phyloP scores from a whole-genome alignment of 2,888 invertebrate species.

The Spisula subtruncata region DNA sequence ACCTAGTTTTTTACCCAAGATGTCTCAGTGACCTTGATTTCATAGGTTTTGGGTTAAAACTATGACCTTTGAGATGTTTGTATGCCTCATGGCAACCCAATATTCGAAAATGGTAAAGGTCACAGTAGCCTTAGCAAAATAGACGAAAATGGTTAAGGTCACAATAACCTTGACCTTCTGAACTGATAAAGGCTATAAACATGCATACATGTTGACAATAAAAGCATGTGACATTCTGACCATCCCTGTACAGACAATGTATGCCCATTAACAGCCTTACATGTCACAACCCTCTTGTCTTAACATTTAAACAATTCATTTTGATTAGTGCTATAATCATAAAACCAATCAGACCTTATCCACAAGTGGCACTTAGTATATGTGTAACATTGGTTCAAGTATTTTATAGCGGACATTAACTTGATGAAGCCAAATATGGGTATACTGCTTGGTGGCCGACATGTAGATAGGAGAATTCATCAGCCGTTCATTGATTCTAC shows the following conservation, averaged over 20 bases:
- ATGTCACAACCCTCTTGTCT: not conserved
- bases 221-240: too few relatives aligned
- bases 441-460: not conserved
- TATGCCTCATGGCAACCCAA: too few relatives aligned
- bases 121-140: too few relatives aligned
- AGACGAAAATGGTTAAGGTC: too few relatives aligned
- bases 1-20: too few relatives aligned
- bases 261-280: not conserved
- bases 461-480: not conserved
- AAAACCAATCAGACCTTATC: not conserved
- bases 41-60: too few relatives aligned
- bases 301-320: not conserved
- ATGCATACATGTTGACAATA: too few relatives aligned
- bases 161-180: too few relatives aligned
- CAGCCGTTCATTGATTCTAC: not conserved
- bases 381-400: not conserved
- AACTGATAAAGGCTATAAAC: not conserved
- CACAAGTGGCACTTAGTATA: not conserved
- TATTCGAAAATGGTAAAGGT: too few relatives aligned
- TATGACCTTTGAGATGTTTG: too few relatives aligned
- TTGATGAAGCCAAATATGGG: conserved; percentile 12
- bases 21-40: too few relatives aligned
- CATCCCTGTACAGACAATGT: not conserved
- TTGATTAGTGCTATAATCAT: not conserved
- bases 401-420: not conserved